Evolutionary conservation across 1,140 invertebrate species (phyloP).

Genomic region (Physella acuta): DNA sequence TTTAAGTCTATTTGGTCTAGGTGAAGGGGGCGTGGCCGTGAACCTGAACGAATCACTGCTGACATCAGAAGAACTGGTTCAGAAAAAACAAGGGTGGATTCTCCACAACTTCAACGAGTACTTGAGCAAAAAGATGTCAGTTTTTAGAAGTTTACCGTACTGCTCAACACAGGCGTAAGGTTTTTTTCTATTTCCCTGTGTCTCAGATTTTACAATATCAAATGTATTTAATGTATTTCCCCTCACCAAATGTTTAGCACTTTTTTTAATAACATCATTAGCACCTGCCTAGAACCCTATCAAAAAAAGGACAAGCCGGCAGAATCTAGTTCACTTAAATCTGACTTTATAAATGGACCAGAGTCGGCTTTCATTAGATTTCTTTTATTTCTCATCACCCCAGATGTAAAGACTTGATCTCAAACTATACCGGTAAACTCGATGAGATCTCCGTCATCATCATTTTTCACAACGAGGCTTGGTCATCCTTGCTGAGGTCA

Average conservation of each 20-base stretch:
- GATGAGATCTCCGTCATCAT: constrained; percentile 73
- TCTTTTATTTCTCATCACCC: not conserved
- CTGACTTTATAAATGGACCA: not conserved
- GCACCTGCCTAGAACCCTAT: no score
- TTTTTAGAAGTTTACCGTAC: not conserved
- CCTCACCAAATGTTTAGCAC: no score
- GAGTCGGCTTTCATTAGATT: no score
- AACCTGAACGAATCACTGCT: no score
- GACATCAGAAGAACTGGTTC: not conserved
- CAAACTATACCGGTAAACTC: not conserved
- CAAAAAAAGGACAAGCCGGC: no score
- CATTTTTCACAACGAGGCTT: constrained; percentile 80
- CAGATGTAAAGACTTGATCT: not conserved
- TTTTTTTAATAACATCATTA: no score
- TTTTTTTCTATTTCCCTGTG: no score
- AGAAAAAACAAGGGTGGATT: not conserved
- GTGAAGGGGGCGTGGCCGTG: not conserved
- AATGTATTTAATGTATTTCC: no score
- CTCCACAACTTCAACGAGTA: not conserved
- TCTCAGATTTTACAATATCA: no score
- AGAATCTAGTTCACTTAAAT: no score
- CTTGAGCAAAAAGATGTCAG: not conserved
- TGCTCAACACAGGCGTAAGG: not conserved
- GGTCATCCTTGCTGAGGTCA: constrained; percentile 79
- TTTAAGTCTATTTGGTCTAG: not conserved